These are phyloP conservation scores for Ctenomys sociabilis DNA, from an alignment of 2,113 vertebrate genomes.

Conservation along the genomic window DNA sequence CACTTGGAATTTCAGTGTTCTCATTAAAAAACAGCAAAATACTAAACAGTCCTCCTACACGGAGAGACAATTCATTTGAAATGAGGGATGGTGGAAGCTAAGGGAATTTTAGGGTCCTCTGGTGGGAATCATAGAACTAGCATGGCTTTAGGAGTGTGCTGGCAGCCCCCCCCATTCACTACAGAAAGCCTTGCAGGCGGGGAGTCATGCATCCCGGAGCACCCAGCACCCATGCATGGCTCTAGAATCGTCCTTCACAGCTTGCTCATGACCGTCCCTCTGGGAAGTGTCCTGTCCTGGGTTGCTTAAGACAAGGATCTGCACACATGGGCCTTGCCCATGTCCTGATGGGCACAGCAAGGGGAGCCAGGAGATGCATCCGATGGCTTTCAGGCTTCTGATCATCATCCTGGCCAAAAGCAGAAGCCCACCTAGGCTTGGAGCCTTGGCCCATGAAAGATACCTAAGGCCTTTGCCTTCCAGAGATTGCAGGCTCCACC, in stretches of 20 bases:
- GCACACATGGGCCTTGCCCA: neutral
- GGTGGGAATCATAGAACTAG: neutral
- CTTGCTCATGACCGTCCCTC: rapidly evolving
- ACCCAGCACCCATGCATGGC: too few species aligned
- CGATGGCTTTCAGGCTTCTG: neutral
- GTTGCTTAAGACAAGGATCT: neutral
- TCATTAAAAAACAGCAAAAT: neutral
- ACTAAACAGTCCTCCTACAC: neutral
- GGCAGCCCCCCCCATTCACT: neutral
- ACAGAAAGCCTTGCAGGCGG: neutral
- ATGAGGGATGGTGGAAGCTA: neutral
- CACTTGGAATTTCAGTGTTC: neutral
- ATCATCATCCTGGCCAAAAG: neutral
- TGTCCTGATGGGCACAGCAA: neutral
- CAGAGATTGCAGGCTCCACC: neutral
- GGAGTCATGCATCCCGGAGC: too few species aligned
- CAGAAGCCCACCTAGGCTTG: neutral
- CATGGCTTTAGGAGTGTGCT: neutral
- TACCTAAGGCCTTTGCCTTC: rapidly evolving
- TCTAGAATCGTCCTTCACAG: neutral
- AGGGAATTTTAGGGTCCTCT: neutral
- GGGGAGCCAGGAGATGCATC: neutral
- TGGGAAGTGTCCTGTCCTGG: neutral
- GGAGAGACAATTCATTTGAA: neutral
- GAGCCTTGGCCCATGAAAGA: neutral